Evolutionary conservation across 2,888 invertebrate species (phyloP), one percentile per base, ranked within the genome.

Genomic region (Drosophila flavopinicola): DNA sequence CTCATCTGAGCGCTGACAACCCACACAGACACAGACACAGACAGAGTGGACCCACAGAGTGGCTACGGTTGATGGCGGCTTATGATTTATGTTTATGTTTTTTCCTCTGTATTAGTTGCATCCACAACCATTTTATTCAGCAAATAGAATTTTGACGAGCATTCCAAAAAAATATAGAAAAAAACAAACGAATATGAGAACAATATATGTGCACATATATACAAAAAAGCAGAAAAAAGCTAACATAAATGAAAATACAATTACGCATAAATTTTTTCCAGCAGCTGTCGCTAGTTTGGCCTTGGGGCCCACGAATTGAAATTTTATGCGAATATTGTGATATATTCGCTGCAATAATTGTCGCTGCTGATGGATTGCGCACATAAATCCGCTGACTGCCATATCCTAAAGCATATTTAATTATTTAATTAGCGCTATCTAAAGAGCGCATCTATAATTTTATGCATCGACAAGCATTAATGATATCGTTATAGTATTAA

Each of bases 371-470:
- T 82, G 56, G 64, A 86, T 80, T 56, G 87, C 45, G 38, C 53
- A 57, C 78, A 75, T 85, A 85, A 87, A 82, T 87, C 66, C 54
- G 48, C 27, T 49, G 64, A 58, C 58, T 66, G 65, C 57, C 49
- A 53, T 71, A 60, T 66, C 68, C 85, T 63, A 82, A 78, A 85
- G 85, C 86, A 70, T 71, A 87, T 78, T 87, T 84, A 87, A 87
- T 88, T 84, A 84, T 88, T 86, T 88, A 88, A 88, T 88, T 88
- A 86, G 78, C 69, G 71, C 70, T 85, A 80, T 86, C 78, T 84
- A 80, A 70, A 87, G 76, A 65, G 77, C 60, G 41, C 65, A 87
- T 83, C 82, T 85, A 85, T 85, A 87, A 87, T 87, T 87, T 84
- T 75, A 85, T 72, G 88, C 88, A 78, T 84, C 78, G 82, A 58